These are phyloP conservation scores for Berghia stephanieae DNA, from an alignment of 1,140 invertebrate species.

Conservation along the genomic window DNA sequence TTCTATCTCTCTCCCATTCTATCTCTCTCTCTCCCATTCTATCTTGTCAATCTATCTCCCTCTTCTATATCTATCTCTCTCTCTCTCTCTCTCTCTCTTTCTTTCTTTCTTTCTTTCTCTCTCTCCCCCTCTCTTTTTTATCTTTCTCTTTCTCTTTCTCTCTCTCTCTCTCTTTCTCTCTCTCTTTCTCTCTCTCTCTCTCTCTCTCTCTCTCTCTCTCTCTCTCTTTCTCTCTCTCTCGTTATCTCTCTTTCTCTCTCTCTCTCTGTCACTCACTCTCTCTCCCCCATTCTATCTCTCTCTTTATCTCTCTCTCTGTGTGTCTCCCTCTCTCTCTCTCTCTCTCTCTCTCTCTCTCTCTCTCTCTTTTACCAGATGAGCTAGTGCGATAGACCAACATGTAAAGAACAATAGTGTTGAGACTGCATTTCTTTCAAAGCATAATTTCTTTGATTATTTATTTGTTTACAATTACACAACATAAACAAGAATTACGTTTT, in stretches of 20 bases:
- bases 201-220: background rate
- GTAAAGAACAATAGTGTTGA: too few species aligned
- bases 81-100: background rate
- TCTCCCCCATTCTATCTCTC: background rate
- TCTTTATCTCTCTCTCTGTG: too few species aligned
- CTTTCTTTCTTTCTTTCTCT: slow-evolving; percentile 1
- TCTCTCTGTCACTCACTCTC: slow-evolving; percentile 5
- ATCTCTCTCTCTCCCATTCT: background rate
- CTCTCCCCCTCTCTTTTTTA: background rate
- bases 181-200: slow-evolving; percentile 9
- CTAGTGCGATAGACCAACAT: too few species aligned
- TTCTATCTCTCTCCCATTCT: background rate
- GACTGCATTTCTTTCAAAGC: too few species aligned
- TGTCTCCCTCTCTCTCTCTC: background rate
- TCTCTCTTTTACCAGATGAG: too few species aligned
- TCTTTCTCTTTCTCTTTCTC: slow-evolving; percentile 2
- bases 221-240: background rate
- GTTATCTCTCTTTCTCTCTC: slow-evolving; percentile 9
- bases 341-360: background rate
- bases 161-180: slow-evolving; percentile 6
- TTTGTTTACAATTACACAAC: too few species aligned
- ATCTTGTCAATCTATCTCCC: background rate
- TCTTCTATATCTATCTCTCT: background rate
- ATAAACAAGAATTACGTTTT: too few species aligned
- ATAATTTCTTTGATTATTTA: too few species aligned